Conservation (phyloP, 2,113 vertebrate genomes). For the Empidonax alnorum region DNA sequence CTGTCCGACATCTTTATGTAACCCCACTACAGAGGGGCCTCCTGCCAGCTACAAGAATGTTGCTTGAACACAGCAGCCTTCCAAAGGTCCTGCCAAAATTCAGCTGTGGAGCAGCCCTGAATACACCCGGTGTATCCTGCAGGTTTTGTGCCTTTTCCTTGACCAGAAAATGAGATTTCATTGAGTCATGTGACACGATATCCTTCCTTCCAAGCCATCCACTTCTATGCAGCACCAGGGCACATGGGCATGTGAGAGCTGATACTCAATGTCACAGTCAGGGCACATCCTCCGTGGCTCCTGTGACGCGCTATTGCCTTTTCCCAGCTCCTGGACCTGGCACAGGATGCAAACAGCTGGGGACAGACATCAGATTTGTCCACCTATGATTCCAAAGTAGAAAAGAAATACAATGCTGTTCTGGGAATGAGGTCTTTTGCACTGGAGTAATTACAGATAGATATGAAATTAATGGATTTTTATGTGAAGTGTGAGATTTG, state of each 20-base stretch:
- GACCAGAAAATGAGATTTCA: background rate
- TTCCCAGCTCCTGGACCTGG: background rate
- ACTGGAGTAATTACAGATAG: background rate
- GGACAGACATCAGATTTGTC: background rate
- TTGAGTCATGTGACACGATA: background rate
- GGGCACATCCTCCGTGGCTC: background rate
- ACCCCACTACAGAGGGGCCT: background rate
- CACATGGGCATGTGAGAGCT: background rate
- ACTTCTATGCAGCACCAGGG: background rate
- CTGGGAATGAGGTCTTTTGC: background rate
- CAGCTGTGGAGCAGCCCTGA: background rate
- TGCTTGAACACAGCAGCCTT: background rate
- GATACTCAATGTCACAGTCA: background rate
- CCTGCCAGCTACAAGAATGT: background rate
- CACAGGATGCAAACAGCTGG: background rate
- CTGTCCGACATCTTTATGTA: background rate
- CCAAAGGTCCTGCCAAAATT: background rate
- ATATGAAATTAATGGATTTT: background rate
- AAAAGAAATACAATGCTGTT: background rate
- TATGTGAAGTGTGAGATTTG: background rate
- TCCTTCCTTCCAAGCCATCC: background rate
- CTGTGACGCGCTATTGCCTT: background rate
- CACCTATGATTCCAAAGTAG: background rate
- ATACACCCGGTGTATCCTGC: background rate
- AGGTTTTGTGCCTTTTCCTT: background rate